Evolutionary conservation across 1,140 invertebrate genomes (phyloP).

Genomic region (Gryllus bimaculatus): DNA sequence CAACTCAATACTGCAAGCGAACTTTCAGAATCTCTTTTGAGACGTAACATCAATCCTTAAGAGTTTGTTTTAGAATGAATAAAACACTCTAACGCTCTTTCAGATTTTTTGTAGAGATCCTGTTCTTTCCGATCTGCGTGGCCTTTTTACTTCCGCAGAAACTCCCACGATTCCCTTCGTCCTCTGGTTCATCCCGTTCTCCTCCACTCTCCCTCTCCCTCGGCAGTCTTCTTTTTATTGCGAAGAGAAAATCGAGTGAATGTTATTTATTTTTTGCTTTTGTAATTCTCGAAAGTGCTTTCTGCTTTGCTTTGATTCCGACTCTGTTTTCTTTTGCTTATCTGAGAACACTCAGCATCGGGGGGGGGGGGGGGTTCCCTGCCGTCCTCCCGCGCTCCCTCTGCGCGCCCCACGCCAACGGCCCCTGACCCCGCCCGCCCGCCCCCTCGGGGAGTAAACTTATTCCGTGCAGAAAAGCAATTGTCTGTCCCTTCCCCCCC

Average conservation of each 20-base stretch:
- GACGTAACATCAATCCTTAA: not conserved
- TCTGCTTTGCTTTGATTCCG: conserved; percentile 3
- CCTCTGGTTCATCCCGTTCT: not conserved
- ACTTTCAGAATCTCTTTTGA: not conserved
- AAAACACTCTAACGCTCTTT: not conserved
- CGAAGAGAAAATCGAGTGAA: not conserved
- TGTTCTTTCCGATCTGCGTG: not conserved
- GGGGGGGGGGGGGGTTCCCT: not conserved
- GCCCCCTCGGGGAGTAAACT: too few relatives aligned
- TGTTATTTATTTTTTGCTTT: conserved; percentile 6
- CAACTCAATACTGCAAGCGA: not conserved
- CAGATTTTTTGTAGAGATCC: not conserved
- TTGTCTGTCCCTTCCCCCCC: not conserved
- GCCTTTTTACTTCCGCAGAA: not conserved
- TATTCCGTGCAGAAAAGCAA: not conserved
- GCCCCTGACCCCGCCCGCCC: not conserved
- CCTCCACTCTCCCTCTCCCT: not conserved
- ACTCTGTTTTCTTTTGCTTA: conserved; percentile 1
- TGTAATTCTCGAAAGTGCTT: conserved; percentile 1
- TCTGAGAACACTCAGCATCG: not conserved
- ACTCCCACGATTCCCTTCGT: not conserved
- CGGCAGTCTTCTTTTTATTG: not conserved
- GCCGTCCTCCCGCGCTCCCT: not conserved
- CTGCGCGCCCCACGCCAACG: not conserved
- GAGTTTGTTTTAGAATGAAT: not conserved